These are phyloP conservation scores for Lamellibrachia columna DNA, from an alignment of 2,888 invertebrate genomes.

Conservation along the genomic window DNA sequence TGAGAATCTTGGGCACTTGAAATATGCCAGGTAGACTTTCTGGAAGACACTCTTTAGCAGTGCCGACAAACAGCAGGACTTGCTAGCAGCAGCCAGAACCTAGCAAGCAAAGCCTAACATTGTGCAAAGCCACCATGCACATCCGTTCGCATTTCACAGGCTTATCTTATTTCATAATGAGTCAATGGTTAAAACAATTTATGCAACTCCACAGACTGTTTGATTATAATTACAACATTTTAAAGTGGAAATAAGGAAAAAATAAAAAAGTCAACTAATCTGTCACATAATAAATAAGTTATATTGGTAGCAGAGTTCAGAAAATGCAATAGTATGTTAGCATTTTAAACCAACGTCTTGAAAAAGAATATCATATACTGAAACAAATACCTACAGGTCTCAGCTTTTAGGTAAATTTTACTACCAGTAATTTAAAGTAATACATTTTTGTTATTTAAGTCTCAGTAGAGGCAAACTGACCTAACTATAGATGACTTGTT, in stretches of 20 bases:
- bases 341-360: neutral
- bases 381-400: neutral
- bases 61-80: neutral
- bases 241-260: too few relatives aligned
- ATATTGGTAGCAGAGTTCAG: neutral
- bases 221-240: too few relatives aligned
- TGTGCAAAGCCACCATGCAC: conserved; percentile 10
- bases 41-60: neutral
- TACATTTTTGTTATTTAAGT: neutral
- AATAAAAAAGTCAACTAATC: neutral
- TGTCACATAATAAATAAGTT: neutral
- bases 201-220: neutral
- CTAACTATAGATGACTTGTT: neutral
- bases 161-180: neutral
- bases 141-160: neutral
- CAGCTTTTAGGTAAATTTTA: neutral
- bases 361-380: neutral
- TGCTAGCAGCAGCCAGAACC: conserved; percentile 16
- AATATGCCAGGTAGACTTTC: neutral
- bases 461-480: neutral
- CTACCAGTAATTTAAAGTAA: neutral
- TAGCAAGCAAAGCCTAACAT: conserved; percentile 12
- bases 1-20: neutral
- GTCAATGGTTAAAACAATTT: neutral
- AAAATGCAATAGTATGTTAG: neutral